These are phyloP conservation scores for Spinibarbus caldwelli DNA, from an alignment of 2,797 vertebrate genomes.

Conservation along the genomic window DNA sequence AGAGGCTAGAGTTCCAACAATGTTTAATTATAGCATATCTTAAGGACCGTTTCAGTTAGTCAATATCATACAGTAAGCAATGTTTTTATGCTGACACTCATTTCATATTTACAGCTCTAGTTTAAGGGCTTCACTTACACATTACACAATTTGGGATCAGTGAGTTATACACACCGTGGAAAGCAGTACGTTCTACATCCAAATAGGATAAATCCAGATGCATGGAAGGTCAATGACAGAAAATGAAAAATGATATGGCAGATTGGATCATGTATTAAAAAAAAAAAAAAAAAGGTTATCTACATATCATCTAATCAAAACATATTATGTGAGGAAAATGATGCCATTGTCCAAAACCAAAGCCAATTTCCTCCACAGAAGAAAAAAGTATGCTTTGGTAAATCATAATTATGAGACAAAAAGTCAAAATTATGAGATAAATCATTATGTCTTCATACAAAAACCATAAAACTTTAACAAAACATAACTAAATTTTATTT, in stretches of 20 bases:
- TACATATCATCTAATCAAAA: not conserved
- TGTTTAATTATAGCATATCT: slow-evolving; percentile 62
- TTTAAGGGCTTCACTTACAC: slow-evolving; percentile 46
- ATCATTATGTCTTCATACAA: too few relatives aligned
- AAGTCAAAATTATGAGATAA: not conserved
- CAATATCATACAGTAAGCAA: slow-evolving; percentile 59
- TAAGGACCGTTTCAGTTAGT: slow-evolving; percentile 57
- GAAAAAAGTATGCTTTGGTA: not conserved
- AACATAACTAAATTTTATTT: not conserved
- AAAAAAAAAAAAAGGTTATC: slow-evolving; percentile 1
- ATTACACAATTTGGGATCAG: slow-evolving; percentile 43
- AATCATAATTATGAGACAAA: not conserved
- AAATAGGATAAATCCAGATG: slow-evolving; percentile 34
- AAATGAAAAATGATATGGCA: slow-evolving; percentile 47
- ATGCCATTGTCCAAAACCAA: not conserved
- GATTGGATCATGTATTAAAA: not conserved
- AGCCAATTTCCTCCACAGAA: not conserved
- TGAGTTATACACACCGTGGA: slow-evolving; percentile 50
- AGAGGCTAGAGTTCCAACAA: slow-evolving; percentile 45
- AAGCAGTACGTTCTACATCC: slow-evolving; percentile 37
- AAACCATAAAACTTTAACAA: not conserved
- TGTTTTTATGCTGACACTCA: slow-evolving; percentile 43
- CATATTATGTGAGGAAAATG: not conserved
- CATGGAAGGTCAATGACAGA: slow-evolving; percentile 30
- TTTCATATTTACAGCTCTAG: slow-evolving; percentile 61